These are phyloP conservation scores for Berghia stephanieae DNA, from an alignment of 1,140 invertebrate genomes.

Conservation along the genomic window DNA sequence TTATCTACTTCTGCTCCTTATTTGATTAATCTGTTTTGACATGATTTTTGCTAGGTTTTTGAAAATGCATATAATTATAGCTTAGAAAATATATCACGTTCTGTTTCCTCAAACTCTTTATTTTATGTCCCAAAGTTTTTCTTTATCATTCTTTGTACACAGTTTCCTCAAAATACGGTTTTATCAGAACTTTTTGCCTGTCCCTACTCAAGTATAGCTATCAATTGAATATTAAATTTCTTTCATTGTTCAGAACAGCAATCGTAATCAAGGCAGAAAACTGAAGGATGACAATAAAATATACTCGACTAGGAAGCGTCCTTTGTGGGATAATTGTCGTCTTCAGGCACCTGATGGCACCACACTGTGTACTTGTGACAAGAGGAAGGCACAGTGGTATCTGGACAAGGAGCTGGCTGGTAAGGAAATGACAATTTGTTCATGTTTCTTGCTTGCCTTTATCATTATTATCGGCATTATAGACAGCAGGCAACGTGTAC, in stretches of 20 bases:
- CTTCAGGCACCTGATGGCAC: constrained; percentile 83
- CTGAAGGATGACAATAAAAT: constrained; percentile 30
- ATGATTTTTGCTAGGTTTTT: too few relatives aligned
- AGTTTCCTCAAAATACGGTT: too few relatives aligned
- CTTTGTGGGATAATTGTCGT: constrained; percentile 83
- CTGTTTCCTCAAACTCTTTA: neutral
- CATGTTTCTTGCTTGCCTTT: neutral
- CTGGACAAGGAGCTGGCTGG: constrained; percentile 75
- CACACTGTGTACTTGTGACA: constrained; percentile 81
- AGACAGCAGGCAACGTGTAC: too few relatives aligned
- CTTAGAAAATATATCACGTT: too few relatives aligned
- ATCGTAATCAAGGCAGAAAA: too few relatives aligned
- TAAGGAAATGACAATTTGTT: constrained; percentile 41
- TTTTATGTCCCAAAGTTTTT: neutral
- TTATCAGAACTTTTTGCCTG: neutral
- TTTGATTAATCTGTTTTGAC: too few relatives aligned
- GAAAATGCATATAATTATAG: too few relatives aligned
- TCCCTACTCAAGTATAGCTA: neutral
- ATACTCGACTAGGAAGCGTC: constrained; percentile 59
- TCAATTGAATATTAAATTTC: neutral
- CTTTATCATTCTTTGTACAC: too few relatives aligned
- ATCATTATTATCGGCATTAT: neutral
- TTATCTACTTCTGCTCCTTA: too few relatives aligned
- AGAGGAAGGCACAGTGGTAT: constrained; percentile 84
- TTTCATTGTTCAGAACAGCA: too few relatives aligned